Evolutionary conservation across 2,888 invertebrate genomes (phyloP).

Genomic region (Neoascia interrupta): DNA sequence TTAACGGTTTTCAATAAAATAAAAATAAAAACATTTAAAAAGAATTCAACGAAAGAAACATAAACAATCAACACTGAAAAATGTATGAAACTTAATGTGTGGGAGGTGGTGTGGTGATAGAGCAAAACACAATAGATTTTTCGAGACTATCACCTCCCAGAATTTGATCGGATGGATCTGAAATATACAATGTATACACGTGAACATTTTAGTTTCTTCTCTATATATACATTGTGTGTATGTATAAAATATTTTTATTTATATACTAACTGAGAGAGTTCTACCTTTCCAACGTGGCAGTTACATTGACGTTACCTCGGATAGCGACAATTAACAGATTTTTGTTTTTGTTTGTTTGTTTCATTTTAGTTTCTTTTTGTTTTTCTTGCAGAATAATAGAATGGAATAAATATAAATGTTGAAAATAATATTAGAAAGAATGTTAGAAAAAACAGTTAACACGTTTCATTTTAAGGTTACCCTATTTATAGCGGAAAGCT

Average conservation of each 20-base stretch:
- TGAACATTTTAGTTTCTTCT: too few species aligned
- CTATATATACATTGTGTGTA: slow-evolving; percentile 22
- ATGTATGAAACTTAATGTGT: too few species aligned
- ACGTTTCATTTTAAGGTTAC: slow-evolving; percentile 62
- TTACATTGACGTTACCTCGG: slow-evolving; percentile 45
- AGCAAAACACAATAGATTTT: neutral
- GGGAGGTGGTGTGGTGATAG: neutral
- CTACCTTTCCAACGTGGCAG: slow-evolving; percentile 48
- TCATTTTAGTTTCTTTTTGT: too few species aligned
- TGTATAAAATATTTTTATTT: slow-evolving; percentile 23
- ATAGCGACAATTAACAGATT: slow-evolving; percentile 31
- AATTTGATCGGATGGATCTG: slow-evolving; percentile 27
- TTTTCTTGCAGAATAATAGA: slow-evolving; percentile 27
- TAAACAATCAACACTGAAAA: too few species aligned
- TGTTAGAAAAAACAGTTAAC: slow-evolving; percentile 59
- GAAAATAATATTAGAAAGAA: slow-evolving; percentile 52
- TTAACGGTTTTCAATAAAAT: too few species aligned
- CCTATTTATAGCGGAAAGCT: slow-evolving; percentile 68
- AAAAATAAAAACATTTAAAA: too few species aligned
- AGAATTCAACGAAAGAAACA: too few species aligned
- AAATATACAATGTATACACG: slow-evolving; percentile 29
- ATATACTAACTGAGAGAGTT: slow-evolving; percentile 27
- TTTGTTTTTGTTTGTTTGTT: neutral
- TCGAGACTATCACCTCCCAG: slow-evolving; percentile 3
- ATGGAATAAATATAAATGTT: slow-evolving; percentile 40